These are phyloP conservation scores for Tetragonisca angustula DNA, from an alignment of 2,888 invertebrate genomes.

Conservation along the genomic window DNA sequence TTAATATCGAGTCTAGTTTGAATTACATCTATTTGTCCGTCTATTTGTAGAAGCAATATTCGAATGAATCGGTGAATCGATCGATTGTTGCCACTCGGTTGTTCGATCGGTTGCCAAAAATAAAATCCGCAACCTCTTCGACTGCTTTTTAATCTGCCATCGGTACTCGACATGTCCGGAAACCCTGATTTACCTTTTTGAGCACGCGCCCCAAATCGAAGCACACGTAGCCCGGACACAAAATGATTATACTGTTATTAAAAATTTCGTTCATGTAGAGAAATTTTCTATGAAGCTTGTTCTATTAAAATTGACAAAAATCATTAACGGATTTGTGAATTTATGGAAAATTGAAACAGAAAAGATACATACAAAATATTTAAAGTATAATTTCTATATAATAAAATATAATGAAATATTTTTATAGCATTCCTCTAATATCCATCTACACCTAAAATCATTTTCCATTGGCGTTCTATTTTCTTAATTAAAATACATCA, in stretches of 20 bases:
- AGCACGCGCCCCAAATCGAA: constrained; percentile 31
- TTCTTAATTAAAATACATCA: no score
- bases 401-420: no score
- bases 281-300: no score
- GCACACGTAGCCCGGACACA: neutral
- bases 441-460: no score
- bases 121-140: constrained; percentile 59
- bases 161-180: constrained; percentile 36
- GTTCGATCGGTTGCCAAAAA: constrained; percentile 69
- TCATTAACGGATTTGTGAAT: no score
- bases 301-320: no score
- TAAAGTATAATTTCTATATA: no score
- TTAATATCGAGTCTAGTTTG: neutral
- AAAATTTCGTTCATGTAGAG: neutral
- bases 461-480: no score
- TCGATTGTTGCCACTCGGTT: constrained; percentile 62
- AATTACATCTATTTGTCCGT: constrained; percentile 23
- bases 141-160: constrained; percentile 59
- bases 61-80: constrained; percentile 54
- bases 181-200: constrained; percentile 14
- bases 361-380: no score
- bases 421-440: no score
- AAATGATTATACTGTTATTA: neutral
- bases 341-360: no score
- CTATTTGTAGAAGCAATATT: constrained; percentile 4